Evolutionary conservation across 1,140 invertebrate species (phyloP), one percentile per base, ranked within the genome.

Genomic region (Dendrolimus kikuchii): DNA sequence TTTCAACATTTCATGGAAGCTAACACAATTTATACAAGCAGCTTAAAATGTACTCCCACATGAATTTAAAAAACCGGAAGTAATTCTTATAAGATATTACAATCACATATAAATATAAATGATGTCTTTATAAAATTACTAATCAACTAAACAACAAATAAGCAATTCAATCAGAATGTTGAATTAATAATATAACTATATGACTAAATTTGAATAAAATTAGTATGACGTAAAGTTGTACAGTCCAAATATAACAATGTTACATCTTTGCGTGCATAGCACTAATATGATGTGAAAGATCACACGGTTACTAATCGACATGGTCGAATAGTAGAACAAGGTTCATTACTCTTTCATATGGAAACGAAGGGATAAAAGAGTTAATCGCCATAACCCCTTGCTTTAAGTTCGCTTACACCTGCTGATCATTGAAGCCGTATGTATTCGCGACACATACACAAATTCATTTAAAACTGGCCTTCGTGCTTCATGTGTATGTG

Each of bases 321-420:
- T 69, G 60, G 71, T 75, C 79, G 71, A 80, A 76, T 82, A 82
- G 74, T 76, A 71, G 69, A 84, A 83, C 77, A 84, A 86, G 81
- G 83, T 86, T 86, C 83, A 86, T 84, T 86, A 86, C 81, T 86
- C 83, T 83, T 84, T 84, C 77, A 84, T 84, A 86, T 86, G 81
- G 81, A 86, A 86, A 86, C 81, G 80, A 84, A 83, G 81, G 81
- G 83, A 86, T 84, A 86, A 86, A 86, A 81, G 80, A 84, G 81
- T 84, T 83, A 83, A 86, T 84, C 81, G 81, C 80, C 81, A 84
- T 83, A 83, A 80, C 83, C 83, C 83, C 80, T 84, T 80, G 71
- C 79, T 80, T 71, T 77, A 74, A 81, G 64, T 77, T 81, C 74
- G 77, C 83, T 83, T 81, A 71, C 81, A 86, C 83, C 83, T 86